Evolutionary conservation across 2,113 vertebrate genomes (phyloP).

Genomic region (Urocynchramus pylzowi): DNA sequence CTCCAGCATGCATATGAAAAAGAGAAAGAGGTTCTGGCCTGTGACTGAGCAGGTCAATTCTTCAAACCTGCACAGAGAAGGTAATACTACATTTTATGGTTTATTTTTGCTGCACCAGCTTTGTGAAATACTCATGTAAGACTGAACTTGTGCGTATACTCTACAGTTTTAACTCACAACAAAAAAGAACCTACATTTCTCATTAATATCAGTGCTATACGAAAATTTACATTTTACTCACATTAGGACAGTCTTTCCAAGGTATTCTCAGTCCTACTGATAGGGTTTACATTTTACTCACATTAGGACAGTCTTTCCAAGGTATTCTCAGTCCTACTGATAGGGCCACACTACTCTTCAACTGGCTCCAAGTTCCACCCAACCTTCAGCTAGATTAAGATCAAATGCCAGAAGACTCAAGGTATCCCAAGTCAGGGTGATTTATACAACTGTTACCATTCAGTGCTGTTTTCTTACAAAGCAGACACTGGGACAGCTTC

Average conservation of each 20-base stretch:
- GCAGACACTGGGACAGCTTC: background rate
- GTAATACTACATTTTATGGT: background rate
- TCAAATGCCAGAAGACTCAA: background rate
- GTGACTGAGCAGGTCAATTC: background rate
- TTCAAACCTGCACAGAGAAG: background rate
- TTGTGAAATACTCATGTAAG: background rate
- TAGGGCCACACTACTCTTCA: background rate
- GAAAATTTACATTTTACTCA: background rate
- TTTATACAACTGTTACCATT: background rate
- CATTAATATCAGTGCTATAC: background rate
- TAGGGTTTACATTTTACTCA: background rate
- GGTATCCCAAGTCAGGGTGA: background rate
- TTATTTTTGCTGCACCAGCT: background rate
- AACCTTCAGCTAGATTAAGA: background rate
- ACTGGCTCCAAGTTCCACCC: background rate
- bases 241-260: background rate
- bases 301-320: background rate
- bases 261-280: background rate
- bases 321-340: background rate
- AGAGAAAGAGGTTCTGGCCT: background rate
- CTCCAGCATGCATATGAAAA: background rate
- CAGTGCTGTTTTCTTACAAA: background rate
- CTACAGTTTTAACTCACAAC: background rate
- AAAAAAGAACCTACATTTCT: background rate
- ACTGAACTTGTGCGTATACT: background rate